Evolutionary conservation across 1,140 invertebrate genomes (phyloP), one percentile per base, ranked within the genome.

Genomic region (Pseudomyrmex cubaensis): DNA sequence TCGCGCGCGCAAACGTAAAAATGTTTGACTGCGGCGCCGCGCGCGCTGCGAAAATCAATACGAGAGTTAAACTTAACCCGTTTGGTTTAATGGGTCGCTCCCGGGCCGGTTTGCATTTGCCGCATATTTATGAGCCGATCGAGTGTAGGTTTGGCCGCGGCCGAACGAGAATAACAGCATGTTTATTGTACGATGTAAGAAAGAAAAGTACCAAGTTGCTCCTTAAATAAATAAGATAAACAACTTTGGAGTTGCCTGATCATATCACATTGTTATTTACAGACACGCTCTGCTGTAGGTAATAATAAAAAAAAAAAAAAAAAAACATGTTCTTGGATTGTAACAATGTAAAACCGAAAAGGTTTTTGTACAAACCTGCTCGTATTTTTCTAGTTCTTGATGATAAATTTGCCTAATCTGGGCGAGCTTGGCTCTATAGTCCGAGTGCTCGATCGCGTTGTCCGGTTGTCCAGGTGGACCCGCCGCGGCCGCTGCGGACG

Each of bases 331-430:
- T 5, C 5, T 35, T 35, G 0, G 0, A 35, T 35, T 35, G 35
- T 7, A 35, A 35, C 35, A 35, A 35, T 35, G 35, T 35, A 35
- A 35, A 35, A 35, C 35, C 35, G 35, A 35, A 35, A 35, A 35
- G 5, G 7, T 4, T 35, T 2, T 7, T 54, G 0, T 1, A 82
- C 84, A 1, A 17, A 97, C 97, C 96, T 98, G 97, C 95, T 99
- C 99, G 93, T 99, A 99, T 96, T 99, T 99, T 94, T 99, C 98
- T 85, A 99, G 95, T 95, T 99, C 99, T 94, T 99, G 98, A 94
- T 99, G 99, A 95, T 99, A 99, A 88, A 99, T 99, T 94, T 99
- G 98, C 87, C 99, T 96, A 93, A 99, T 99, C 95, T 99, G 99
- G n/a, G 98, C 97, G 89, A 99, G 95, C 95, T 99, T 99, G 87